A percentile compares a stretch with the other conserved stretches of the same genome.
Conservation (phyloP, 2,113 vertebrate genomes). For the Polyodon spathula region DNA sequence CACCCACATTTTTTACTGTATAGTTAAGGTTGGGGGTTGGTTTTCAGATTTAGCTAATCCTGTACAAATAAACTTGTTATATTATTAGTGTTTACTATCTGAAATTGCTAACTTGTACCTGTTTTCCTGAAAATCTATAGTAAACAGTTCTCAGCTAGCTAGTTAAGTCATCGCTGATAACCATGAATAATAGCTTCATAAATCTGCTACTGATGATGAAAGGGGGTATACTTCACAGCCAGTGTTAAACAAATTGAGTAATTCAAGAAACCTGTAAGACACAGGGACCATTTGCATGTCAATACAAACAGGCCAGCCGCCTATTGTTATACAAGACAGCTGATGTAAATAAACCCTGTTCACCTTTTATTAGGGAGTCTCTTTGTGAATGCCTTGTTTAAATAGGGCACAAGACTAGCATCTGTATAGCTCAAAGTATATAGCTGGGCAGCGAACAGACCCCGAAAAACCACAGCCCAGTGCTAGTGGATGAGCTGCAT, state of each 20-base stretch:
- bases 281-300: constrained; percentile 65
- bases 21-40: too few relatives aligned
- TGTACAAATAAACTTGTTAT: too few relatives aligned
- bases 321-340: constrained; percentile 33
- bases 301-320: constrained; percentile 49
- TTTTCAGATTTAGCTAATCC: too few relatives aligned
- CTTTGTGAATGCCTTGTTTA: constrained; percentile 16
- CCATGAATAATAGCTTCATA: constrained; percentile 45
- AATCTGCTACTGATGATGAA: constrained; percentile 37
- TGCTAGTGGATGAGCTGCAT: constrained; percentile 30
- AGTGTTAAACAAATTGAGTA: constrained; percentile 67
- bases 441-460: neutral
- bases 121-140: too few relatives aligned
- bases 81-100: too few relatives aligned
- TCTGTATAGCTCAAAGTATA: neutral
- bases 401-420: neutral
- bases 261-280: constrained; percentile 55
- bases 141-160: constrained; percentile 3
- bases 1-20: too few relatives aligned
- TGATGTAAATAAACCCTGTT: constrained; percentile 18
- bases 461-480: constrained; percentile 9
- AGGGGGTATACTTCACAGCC: constrained; percentile 33
- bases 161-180: constrained; percentile 30
- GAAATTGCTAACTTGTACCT: too few relatives aligned
- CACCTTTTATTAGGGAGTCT: constrained; percentile 18